Conservation (phyloP, 2,113 vertebrate genomes). For the Leucopsar rothschildi region DNA sequence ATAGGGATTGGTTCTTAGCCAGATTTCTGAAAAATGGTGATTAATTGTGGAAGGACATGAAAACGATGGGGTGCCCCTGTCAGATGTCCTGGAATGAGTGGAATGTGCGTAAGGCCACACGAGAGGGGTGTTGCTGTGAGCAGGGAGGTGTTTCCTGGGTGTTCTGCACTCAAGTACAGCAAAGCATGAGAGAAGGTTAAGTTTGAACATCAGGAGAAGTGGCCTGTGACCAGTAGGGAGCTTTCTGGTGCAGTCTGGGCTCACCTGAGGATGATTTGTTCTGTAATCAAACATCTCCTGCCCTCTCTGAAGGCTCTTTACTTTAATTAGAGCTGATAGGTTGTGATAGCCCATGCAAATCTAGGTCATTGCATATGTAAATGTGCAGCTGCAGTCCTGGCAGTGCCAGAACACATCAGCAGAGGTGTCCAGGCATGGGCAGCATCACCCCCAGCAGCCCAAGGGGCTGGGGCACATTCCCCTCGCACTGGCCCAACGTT, state of each 20-base stretch:
- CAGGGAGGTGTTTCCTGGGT: fast-evolving
- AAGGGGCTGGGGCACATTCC: neutral
- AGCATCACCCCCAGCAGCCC: constrained; percentile 67
- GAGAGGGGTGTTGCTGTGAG: neutral
- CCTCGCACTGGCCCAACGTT: neutral
- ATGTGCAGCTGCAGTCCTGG: constrained; percentile 83
- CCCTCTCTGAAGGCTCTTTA: constrained; percentile 43
- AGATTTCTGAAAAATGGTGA: neutral
- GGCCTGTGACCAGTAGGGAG: neutral
- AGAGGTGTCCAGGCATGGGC: constrained; percentile 75
- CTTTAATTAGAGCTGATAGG: constrained; percentile 84
- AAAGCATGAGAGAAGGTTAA: neutral
- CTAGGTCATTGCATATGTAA: constrained; percentile 91
- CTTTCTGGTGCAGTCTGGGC: neutral
- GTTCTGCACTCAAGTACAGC: neutral
- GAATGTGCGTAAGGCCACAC: neutral
- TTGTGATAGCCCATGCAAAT: constrained; percentile 84
- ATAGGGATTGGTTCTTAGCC: neutral
- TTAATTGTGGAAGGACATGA: neutral
- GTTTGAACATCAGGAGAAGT: fast-evolving
- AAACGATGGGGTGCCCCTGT: neutral
- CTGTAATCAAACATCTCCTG: neutral
- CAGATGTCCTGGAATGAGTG: neutral
- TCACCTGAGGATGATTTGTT: neutral
- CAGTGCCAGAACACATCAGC: constrained; percentile 78